phyloP scores from a whole-genome alignment of 2,888 invertebrate species.

The Didymodactylos carnosus region DNA sequence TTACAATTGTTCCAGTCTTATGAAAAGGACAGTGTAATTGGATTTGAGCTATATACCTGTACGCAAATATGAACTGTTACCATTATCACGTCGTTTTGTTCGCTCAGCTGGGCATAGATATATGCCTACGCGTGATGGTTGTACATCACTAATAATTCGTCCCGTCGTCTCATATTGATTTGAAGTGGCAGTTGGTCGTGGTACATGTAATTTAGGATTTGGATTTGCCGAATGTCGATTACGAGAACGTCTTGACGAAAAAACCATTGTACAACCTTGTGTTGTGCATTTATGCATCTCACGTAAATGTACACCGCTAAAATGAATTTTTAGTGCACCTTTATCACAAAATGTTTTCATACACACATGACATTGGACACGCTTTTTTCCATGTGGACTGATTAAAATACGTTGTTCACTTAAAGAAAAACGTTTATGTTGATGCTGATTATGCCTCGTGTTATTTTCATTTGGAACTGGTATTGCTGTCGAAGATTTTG shows the following conservation, averaged over 20 bases:
- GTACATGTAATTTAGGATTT: slow-evolving; percentile 88
- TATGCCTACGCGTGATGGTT: not conserved
- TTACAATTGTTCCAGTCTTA: too few relatives aligned
- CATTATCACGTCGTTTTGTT: too few relatives aligned
- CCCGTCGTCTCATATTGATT: slow-evolving; percentile 13
- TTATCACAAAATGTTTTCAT: slow-evolving; percentile 98
- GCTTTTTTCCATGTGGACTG: slow-evolving; percentile 46
- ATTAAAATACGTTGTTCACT: slow-evolving; percentile 12
- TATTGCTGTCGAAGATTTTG: too few relatives aligned
- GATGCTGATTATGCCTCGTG: too few relatives aligned
- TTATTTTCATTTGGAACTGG: too few relatives aligned
- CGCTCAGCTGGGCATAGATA: too few relatives aligned
- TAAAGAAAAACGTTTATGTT: slow-evolving; percentile 1
- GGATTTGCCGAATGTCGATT: slow-evolving; percentile 94
- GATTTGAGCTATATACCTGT: too few relatives aligned
- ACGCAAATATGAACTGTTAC: too few relatives aligned
- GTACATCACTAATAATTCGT: slow-evolving; percentile 9
- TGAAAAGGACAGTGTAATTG: too few relatives aligned
- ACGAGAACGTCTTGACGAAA: slow-evolving; percentile 77
- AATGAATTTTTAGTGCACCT: slow-evolving; percentile 94
- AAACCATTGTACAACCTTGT: slow-evolving; percentile 96
- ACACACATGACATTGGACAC: slow-evolving; percentile 92
- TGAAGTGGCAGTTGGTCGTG: slow-evolving; percentile 28
- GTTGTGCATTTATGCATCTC: slow-evolving; percentile 99
- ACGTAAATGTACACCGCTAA: slow-evolving; percentile 79